Conservation (phyloP, 2,888 invertebrate species). For the Alloscopus bannaensis region DNA sequence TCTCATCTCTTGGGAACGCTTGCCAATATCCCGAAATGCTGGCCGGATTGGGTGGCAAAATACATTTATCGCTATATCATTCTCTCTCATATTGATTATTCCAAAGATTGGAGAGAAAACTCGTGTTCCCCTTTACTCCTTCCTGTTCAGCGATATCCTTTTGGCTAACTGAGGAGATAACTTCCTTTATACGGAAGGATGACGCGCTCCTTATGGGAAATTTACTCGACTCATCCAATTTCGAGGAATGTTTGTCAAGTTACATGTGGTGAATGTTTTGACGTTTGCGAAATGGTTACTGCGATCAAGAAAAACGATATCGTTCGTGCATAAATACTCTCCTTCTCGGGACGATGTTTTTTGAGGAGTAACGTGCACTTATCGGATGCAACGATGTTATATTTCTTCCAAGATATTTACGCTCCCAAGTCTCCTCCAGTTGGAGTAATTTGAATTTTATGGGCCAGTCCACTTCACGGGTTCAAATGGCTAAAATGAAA, state of each 20-base stretch:
- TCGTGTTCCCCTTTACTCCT: conserved; percentile 30
- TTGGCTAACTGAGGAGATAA: conserved; percentile 9
- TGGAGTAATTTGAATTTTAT: conserved; percentile 52
- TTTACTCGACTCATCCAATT: conserved; percentile 54
- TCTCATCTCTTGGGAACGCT: conserved; percentile 45
- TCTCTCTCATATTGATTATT: conserved; percentile 58
- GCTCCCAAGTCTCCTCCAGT: too few relatives aligned
- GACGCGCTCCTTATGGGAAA: conserved; percentile 29
- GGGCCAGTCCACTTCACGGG: conserved; percentile 53
- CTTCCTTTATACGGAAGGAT: conserved; percentile 3
- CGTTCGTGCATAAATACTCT: too few relatives aligned
- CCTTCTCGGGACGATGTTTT: too few relatives aligned
- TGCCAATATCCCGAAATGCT: conserved; percentile 46
- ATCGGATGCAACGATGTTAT: too few relatives aligned
- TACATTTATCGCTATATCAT: conserved; percentile 36
- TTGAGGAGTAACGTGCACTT: too few relatives aligned
- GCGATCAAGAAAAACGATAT: background rate
- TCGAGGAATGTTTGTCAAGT: conserved; percentile 48
- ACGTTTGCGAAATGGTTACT: conserved; percentile 34
- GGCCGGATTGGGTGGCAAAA: conserved; percentile 49
- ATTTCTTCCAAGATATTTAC: too few relatives aligned
- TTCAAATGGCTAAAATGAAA: conserved; percentile 50
- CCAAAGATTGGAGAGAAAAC: conserved; percentile 33
- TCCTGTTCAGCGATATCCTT: background rate
- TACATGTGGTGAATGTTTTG: conserved; percentile 39